Percentiles rank a stretch among this genome's conserved stretches.
These are phyloP conservation scores for Okapia johnstoni DNA, from an alignment of 2,113 vertebrate species.

Conservation along the genomic window DNA sequence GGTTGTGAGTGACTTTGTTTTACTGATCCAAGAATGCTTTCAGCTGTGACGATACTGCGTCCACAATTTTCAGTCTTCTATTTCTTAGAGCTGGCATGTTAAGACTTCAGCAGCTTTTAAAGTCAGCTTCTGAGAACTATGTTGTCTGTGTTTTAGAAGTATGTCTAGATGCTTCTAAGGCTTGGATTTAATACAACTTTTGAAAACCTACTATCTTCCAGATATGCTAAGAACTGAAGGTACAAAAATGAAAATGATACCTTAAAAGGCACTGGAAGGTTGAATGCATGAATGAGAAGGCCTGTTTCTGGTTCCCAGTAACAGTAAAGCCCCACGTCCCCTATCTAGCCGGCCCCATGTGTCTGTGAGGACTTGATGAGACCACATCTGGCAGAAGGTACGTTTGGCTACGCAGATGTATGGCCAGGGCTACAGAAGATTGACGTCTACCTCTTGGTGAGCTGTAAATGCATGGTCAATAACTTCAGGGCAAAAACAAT, in stretches of 20 bases:
- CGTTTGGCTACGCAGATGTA: fast-evolving
- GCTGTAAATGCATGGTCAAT: background rate
- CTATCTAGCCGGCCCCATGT: fast-evolving
- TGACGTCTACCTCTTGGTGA: too few relatives aligned
- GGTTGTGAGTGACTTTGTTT: background rate
- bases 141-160: background rate
- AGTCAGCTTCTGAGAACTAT: background rate
- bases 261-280: background rate
- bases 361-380: background rate
- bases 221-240: background rate
- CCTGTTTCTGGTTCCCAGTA: background rate
- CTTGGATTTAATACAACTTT: background rate
- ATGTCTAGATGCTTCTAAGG: background rate
- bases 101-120: background rate
- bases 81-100: background rate
- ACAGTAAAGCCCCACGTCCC: background rate
- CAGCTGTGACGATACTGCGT: background rate
- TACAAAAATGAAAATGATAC: background rate
- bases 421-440: background rate
- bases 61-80: background rate
- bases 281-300: background rate
- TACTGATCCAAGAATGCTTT: background rate
- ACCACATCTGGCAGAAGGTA: fast-evolving
- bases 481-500: background rate
- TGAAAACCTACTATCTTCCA: background rate